Evolutionary conservation across 2,797 vertebrate genomes (phyloP), one percentile per base, ranked within the genome.

Genomic region (Prunella strophiata): DNA sequence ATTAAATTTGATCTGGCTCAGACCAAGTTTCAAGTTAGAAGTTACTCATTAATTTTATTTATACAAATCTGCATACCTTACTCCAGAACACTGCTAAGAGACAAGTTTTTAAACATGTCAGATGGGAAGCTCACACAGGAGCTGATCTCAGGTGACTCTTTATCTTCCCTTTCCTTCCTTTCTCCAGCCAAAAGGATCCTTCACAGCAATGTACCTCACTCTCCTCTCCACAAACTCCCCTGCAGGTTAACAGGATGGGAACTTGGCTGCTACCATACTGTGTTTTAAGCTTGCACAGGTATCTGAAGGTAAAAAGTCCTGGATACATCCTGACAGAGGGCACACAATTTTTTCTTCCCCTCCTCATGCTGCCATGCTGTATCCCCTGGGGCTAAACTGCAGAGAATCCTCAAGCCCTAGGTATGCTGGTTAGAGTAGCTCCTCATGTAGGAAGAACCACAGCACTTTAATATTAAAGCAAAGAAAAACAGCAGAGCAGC

Each of bases 151-250:
- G 10, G 11, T 16, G 42, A 52, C 4, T 26, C 16, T 63, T 75
- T 38, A 10, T n/a, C 55, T 76, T 62, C 25, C 16, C 47, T 22
- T 36, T 55, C 40, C 5, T 42, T 40, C 32, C 47, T 66, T n/a
- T 26, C n/a, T 45, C 73, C 62, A 27, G 16, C 8, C 1, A 4
- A 59, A 55, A 30, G 14, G 6, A 63, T 43, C 13, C 55, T 58
- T 47, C 21, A 43, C n/a, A 76, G 21, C 0, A 1, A 27, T 1
- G 21, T 25, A 63, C 23, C 8, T 43, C 2, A 0, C 7, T 1
- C 47, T 57, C 20, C 43, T 30, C n/a, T 57, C 65, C 45, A 58
- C 2, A 2, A 27, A 21, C 16, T 67, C 29, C 13, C 27, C 25
- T 77, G 30, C 57, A 86, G 23, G 9, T 45, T 26, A 47, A 66